Evolutionary conservation across 1,140 invertebrate genomes (phyloP), one percentile per base, ranked within the genome.

Genomic region (Anastatus disparis): DNA sequence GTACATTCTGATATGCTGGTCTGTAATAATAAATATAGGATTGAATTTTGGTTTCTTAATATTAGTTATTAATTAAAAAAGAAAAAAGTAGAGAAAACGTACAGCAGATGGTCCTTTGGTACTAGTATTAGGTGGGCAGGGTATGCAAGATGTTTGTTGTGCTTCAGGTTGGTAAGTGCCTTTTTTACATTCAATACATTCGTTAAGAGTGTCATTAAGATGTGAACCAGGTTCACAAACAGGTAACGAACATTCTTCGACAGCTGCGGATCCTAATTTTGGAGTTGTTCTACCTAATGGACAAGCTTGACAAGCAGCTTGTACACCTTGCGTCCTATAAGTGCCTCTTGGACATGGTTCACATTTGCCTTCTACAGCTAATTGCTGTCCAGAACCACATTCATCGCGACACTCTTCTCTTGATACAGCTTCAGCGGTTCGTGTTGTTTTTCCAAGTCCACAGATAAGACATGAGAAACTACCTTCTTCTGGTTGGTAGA

Each of bases 131-230:
- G 93, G 91, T 40, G 95, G 95, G 81, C 97, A 99, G 20, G 92
- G 89, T 56, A 96, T 89, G 82, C 97, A 99, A 24, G 88, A 88
- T 0, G 92, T 94, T 79, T 98, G 95, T 78, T 97, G 95, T 0
- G 92, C 89, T 76, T 97, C 92, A 7, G 96, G 91, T 82, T 99
- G 97, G 81, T 97, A 99, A 53, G 91, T 96, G 70, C 96, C 96
- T 78, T 95, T 94, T 53, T 95, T 93, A 82, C 97, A 99, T 44
- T 91, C 87, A 24, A 93, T 86, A 81, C 97, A 99, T 70, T 91
- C 91, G 80, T 96, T 96, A 10, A 91, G 86, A 1, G 91, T 94
- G 3, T 90, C 91, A 81, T 97, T 95, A 58, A 98, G 87, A 81
- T 93, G 97, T 12, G 93, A 90, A 50, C 95, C 95, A 42, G 94